Conservation (phyloP, 2,888 invertebrate genomes). For the Microplitis deprimator region DNA sequence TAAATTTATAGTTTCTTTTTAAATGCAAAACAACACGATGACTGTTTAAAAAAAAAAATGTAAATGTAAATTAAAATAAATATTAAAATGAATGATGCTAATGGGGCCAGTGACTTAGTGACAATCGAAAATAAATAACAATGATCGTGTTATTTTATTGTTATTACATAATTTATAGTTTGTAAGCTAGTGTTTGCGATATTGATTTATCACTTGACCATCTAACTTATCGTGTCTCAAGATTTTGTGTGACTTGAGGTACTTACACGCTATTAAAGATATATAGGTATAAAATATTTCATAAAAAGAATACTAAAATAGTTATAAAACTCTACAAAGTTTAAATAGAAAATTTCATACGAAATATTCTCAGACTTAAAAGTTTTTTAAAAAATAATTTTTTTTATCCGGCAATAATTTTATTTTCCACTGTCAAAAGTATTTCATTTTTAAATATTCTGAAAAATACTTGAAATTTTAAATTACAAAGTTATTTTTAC, state of each 20-base stretch:
- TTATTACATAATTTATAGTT: background rate
- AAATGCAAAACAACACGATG: background rate
- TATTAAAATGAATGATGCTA: background rate
- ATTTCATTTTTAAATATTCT: background rate
- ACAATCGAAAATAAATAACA: background rate
- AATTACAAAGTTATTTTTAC: background rate
- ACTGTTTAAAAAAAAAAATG: background rate
- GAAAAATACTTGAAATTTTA: constrained; percentile 10
- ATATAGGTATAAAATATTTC: background rate
- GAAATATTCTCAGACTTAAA: background rate
- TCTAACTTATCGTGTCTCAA: constrained; percentile 5
- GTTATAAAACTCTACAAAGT: background rate
- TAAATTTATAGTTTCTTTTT: background rate
- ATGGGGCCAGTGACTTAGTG: background rate
- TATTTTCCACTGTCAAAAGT: background rate
- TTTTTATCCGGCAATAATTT: background rate
- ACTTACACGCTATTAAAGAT: background rate
- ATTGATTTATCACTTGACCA: constrained; percentile 5
- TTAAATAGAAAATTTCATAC: background rate
- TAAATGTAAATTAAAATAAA: background rate
- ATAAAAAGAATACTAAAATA: background rate
- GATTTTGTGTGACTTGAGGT: constrained; percentile 12
- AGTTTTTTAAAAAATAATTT: background rate
- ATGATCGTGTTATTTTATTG: background rate
- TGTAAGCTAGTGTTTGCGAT: background rate